Evolutionary conservation across 2,888 invertebrate species (phyloP).

Genomic region (Sarcophaga carnaria): DNA sequence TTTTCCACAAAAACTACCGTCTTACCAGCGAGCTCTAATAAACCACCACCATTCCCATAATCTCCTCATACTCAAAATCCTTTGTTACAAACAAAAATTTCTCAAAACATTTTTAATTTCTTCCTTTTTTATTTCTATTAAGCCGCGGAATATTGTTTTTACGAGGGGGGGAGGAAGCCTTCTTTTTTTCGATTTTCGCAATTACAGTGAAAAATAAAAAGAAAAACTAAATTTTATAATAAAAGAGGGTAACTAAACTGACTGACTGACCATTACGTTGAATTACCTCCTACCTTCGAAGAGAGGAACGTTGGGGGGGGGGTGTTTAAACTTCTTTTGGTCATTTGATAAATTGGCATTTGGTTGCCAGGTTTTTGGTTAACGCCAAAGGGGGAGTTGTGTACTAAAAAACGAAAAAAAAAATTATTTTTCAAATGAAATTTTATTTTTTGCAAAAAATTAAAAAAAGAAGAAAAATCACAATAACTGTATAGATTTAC

Average conservation of each 20-base stretch:
- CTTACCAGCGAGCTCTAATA: too few species aligned
- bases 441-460: conserved; percentile 24
- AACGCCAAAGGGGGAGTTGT: conserved; percentile 45
- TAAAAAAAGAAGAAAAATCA: conserved; percentile 36
- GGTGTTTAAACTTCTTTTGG: conserved; percentile 57
- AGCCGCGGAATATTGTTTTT: neutral
- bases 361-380: conserved; percentile 64
- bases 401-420: conserved; percentile 30
- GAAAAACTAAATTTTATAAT: conserved; percentile 29
- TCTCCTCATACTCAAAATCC: neutral
- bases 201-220: conserved; percentile 20
- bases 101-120: neutral
- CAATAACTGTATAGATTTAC: neutral
- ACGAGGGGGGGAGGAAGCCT: neutral
- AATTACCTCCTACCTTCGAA: conserved; percentile 39
- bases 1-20: too few species aligned
- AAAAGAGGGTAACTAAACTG: conserved; percentile 35
- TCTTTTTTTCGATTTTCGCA: conserved; percentile 19
- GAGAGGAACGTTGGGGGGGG: neutral
- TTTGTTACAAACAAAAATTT: neutral
- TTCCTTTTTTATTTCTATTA: neutral
- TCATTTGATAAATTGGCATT: conserved; percentile 71
- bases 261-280: conserved; percentile 48
- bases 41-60: too few species aligned
- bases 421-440: conserved; percentile 7